Evolutionary conservation across 1,140 invertebrate species (phyloP).

Genomic region (Drosophila lowei): DNA sequence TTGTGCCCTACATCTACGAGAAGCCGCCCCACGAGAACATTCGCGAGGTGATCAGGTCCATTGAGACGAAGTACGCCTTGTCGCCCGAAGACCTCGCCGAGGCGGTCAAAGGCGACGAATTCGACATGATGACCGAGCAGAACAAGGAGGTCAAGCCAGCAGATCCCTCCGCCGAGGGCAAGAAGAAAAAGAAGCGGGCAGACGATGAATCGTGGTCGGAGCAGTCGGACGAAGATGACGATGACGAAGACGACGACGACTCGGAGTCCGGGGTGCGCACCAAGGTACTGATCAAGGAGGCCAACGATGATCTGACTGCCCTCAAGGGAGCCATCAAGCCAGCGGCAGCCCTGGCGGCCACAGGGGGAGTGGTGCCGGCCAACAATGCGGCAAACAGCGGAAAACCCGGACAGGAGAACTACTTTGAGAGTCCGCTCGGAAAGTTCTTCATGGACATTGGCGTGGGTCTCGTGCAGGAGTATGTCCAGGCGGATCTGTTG

Average conservation of each 20-base stretch:
- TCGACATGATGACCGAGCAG: conserved; percentile 80
- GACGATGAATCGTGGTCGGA: conserved; percentile 83
- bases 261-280: conserved; percentile 84
- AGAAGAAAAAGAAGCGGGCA: conserved; percentile 79
- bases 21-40: conserved; percentile 91
- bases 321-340: conserved; percentile 84
- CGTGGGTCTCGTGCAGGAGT: conserved; percentile 95
- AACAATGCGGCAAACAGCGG: conserved; percentile 19
- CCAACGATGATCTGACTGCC: conserved; percentile 84
- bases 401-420: conserved; percentile 83
- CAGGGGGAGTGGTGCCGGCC: conserved; percentile 49
- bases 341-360: conserved; percentile 78
- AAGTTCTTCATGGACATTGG: conserved; percentile 97
- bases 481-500: conserved; percentile 95
- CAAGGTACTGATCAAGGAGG: conserved; percentile 85
- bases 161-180: conserved; percentile 62
- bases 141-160: conserved; percentile 75
- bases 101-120: conserved; percentile 79
- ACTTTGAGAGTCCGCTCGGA: conserved; percentile 93
- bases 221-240: conserved; percentile 83
- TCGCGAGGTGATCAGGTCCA: conserved; percentile 88
- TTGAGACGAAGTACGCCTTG: conserved; percentile 87
- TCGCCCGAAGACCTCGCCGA: conserved; percentile 84
- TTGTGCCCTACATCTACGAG: conserved; percentile 96
- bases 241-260: conserved; percentile 85